phyloP scores from a whole-genome alignment of 1,140 invertebrate genomes.

The Argopecten irradians region DNA sequence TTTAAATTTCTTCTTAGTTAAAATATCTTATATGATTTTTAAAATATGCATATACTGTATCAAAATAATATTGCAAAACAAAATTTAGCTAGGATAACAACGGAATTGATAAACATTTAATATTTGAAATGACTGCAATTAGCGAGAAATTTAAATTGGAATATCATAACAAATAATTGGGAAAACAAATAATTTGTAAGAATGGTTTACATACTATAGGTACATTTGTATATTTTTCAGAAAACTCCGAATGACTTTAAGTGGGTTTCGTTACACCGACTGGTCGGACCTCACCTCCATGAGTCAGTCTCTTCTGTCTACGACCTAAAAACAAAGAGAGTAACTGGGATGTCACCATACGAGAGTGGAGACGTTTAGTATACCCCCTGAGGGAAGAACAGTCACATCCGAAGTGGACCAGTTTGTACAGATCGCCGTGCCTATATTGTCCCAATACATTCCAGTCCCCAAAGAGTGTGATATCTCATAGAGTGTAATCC shows the following conservation, averaged over 20 bases:
- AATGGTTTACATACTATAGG: too few relatives aligned
- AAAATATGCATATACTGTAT: too few relatives aligned
- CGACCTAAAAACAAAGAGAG: slow-evolving; percentile 4
- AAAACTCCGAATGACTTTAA: slow-evolving; percentile 25
- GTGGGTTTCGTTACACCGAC: slow-evolving; percentile 42
- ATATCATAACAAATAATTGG: background rate
- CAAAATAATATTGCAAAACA: too few relatives aligned
- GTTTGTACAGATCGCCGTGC: slow-evolving; percentile 39
- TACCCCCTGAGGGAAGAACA: background rate
- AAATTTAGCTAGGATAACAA: background rate
- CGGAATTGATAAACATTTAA: too few relatives aligned
- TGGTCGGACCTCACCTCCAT: slow-evolving; percentile 40
- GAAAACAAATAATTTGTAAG: background rate
- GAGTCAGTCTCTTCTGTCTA: slow-evolving; percentile 32
- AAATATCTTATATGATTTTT: too few relatives aligned
- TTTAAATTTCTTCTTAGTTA: too few relatives aligned
- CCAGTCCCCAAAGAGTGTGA: background rate
- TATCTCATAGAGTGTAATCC: slow-evolving; percentile 1
- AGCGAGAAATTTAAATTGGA: too few relatives aligned
- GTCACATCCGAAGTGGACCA: slow-evolving; percentile 41
- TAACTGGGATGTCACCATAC: slow-evolving; percentile 41
- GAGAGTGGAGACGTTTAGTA: slow-evolving; percentile 37
- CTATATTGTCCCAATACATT: slow-evolving; percentile 42
- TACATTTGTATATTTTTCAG: slow-evolving; percentile 34
- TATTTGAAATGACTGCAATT: background rate